Conservation (phyloP, 2,888 invertebrate species). For the Xestia ashworthii region DNA sequence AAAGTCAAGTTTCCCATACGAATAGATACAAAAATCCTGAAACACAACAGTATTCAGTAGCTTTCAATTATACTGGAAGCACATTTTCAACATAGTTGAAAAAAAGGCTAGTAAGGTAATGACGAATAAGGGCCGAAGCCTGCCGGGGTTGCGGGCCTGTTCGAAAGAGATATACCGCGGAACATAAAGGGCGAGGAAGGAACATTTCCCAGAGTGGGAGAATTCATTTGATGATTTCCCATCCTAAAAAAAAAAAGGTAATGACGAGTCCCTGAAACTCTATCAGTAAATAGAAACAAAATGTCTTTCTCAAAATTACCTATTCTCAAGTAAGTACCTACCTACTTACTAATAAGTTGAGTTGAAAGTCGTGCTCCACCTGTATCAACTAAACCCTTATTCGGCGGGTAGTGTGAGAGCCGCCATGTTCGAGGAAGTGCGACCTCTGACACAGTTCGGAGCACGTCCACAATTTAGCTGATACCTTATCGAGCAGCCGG, state of each 20-base stretch:
- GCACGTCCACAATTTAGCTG: slow-evolving; percentile 46
- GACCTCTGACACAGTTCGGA: slow-evolving; percentile 49
- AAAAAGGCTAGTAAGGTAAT: not conserved
- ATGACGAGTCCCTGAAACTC: not conserved
- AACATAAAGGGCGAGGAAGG: no score
- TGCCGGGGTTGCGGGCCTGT: no score
- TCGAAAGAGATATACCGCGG: no score
- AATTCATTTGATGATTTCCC: no score
- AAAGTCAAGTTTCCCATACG: not conserved
- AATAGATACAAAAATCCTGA: not conserved
- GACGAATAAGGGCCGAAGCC: no score
- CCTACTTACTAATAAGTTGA: not conserved
- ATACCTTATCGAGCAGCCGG: slow-evolving; percentile 46
- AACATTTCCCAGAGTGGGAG: no score
- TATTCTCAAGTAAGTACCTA: no score
- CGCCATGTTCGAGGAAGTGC: slow-evolving; percentile 55
- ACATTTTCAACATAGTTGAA: not conserved
- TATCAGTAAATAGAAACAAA: not conserved
- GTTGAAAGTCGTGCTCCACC: slow-evolving; percentile 38
- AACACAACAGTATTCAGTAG: not conserved
- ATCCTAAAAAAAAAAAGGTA: no score
- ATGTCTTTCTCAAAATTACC: not conserved
- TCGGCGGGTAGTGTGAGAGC: not conserved
- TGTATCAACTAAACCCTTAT: slow-evolving; percentile 27
- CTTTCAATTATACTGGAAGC: not conserved